These are phyloP conservation scores for Cervus canadensis DNA, from an alignment of 2,113 vertebrate genomes.

Conservation along the genomic window DNA sequence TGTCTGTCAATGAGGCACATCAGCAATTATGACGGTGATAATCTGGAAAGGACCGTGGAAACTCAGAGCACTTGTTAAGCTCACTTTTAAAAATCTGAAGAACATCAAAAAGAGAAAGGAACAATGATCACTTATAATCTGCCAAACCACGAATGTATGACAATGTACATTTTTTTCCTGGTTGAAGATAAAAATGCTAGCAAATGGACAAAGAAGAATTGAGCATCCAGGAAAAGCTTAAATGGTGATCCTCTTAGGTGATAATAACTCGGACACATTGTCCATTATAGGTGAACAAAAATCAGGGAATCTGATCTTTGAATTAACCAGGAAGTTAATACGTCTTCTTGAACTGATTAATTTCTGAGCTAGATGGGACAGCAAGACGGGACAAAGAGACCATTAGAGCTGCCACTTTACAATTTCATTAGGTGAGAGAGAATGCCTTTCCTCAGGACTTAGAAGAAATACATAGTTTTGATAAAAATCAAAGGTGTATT, in stretches of 20 bases:
- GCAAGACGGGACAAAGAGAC: slow-evolving; percentile 21
- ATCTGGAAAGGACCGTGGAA: not conserved
- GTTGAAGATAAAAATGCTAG: slow-evolving; percentile 25
- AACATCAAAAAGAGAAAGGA: slow-evolving; percentile 29
- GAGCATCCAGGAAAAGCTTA: not conserved
- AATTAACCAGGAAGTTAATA: slow-evolving; percentile 67
- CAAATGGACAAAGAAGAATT: slow-evolving; percentile 17
- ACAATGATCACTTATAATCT: not conserved
- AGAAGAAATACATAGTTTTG: slow-evolving; percentile 72
- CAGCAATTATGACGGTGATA: not conserved
- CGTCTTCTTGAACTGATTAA: slow-evolving; percentile 53
- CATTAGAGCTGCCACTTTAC: slow-evolving; percentile 54
- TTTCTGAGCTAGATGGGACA: slow-evolving; percentile 42
- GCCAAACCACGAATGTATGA: not conserved
- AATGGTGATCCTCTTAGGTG: not conserved
- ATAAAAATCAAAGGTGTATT: slow-evolving; percentile 56
- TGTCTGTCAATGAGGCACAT: not conserved
- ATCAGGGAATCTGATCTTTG: slow-evolving; percentile 38
- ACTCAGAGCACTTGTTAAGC: not conserved
- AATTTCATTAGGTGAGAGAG: slow-evolving; percentile 72
- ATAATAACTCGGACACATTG: not conserved
- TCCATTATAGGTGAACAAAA: slow-evolving; percentile 8
- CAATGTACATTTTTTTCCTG: not conserved
- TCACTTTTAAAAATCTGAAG: slow-evolving; percentile 15
- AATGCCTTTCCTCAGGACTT: slow-evolving; percentile 68